A percentile compares a stretch with the other conserved stretches of the same genome.
These are phyloP conservation scores for Menidia menidia DNA, from an alignment of 2,797 vertebrate species.

Conservation along the genomic window DNA sequence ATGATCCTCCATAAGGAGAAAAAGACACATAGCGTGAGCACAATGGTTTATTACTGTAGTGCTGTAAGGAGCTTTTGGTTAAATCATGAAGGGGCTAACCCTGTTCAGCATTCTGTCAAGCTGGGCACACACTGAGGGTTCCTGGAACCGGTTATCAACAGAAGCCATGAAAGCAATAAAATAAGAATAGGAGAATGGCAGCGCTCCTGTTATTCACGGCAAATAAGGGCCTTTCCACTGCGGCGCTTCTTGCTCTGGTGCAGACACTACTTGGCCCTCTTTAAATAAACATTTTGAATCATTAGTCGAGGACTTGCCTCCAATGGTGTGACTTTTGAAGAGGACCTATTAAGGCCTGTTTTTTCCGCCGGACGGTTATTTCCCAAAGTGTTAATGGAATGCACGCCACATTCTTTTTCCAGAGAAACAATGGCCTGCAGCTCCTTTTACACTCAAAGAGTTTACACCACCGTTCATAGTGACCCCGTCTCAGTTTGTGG, in stretches of 20 bases:
- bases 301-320: neutral
- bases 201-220: neutral
- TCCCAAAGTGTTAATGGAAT: neutral
- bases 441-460: neutral
- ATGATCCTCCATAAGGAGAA: slow-evolving; percentile 28
- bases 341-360: neutral
- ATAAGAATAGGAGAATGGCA: neutral
- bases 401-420: neutral
- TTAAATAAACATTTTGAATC: neutral
- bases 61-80: slow-evolving; percentile 28
- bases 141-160: slow-evolving; percentile 10
- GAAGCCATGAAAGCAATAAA: slow-evolving; percentile 11
- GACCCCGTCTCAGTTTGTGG: neutral
- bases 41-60: slow-evolving; percentile 21
- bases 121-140: slow-evolving; percentile 5
- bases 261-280: neutral
- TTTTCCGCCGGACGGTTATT: neutral
- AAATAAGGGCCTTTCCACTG: neutral
- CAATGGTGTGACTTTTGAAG: neutral
- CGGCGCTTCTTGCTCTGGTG: neutral
- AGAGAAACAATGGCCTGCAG: neutral
- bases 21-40: neutral
- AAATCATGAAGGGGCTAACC: slow-evolving; percentile 11
- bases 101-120: slow-evolving; percentile 6
- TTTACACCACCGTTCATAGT: neutral